These are phyloP conservation scores for Ariopsis seemanni DNA, from an alignment of 2,113 vertebrate genomes.

Conservation along the genomic window DNA sequence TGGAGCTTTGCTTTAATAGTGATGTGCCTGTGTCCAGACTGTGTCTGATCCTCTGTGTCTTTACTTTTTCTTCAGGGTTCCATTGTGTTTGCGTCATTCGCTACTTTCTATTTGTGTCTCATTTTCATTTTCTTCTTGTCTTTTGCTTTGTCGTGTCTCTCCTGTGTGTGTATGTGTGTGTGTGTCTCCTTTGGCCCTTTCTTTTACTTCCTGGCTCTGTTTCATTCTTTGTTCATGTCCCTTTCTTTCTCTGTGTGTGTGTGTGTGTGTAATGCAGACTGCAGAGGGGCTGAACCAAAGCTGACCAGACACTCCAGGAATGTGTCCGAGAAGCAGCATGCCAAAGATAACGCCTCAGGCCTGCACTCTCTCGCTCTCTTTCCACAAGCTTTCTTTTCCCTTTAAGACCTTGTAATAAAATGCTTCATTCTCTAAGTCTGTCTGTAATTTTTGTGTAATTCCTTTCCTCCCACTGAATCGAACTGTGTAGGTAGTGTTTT, in stretches of 20 bases:
- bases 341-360: constrained; percentile 52
- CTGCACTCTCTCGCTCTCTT: constrained; percentile 26
- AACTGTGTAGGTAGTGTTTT: neutral
- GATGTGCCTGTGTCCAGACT: neutral
- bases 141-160: neutral
- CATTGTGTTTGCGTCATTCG: too few species aligned
- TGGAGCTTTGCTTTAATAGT: neutral
- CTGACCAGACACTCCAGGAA: constrained; percentile 52
- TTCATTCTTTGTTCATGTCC: constrained; percentile 24
- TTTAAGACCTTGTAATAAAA: neutral
- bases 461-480: neutral
- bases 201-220: constrained; percentile 38
- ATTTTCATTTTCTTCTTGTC: neutral
- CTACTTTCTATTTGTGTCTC: neutral
- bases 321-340: constrained; percentile 45
- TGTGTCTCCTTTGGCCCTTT: neutral
- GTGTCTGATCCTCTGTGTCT: neutral
- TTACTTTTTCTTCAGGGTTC: constrained; percentile 38
- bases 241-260: neutral
- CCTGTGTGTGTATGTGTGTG: neutral
- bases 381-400: neutral
- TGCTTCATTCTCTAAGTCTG: neutral
- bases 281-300: constrained; percentile 46
- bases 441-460: neutral
- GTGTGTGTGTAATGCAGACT: constrained; percentile 19